Conservation (phyloP, 2,888 invertebrate species). For the Scrobipalpa costella region DNA sequence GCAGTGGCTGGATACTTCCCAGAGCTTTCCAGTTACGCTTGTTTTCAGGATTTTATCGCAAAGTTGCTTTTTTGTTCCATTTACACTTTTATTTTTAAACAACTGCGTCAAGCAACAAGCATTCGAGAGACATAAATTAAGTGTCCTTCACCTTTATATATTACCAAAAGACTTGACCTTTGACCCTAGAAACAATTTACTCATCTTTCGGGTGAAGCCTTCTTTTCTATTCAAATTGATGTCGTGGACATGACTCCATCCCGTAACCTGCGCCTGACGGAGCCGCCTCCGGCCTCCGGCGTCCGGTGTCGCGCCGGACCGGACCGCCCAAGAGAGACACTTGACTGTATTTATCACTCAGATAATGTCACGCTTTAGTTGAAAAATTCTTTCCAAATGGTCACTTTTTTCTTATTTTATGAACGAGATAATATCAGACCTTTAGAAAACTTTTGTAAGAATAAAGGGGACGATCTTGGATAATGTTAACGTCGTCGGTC, state of each 20-base stretch:
- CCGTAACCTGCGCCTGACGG: neutral
- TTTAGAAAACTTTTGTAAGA: neutral
- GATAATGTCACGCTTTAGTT: slow-evolving; percentile 12
- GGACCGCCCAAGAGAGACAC: neutral
- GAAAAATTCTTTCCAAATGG: slow-evolving; percentile 13
- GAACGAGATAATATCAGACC: slow-evolving; percentile 8
- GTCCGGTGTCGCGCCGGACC: neutral
- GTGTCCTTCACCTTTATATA: neutral
- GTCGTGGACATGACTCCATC: neutral
- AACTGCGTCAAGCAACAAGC: neutral
- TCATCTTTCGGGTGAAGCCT: neutral
- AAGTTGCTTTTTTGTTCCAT: no score
- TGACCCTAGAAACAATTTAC: slow-evolving; percentile 1
- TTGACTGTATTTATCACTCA: slow-evolving; percentile 16
- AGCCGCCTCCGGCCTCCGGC: neutral
- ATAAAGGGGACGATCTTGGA: neutral
- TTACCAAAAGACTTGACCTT: no score
- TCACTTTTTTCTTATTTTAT: slow-evolving; percentile 17
- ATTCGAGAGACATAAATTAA: neutral
- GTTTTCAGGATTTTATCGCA: no score
- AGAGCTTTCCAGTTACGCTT: no score
- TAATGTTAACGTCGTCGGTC: neutral
- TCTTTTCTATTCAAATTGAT: neutral
- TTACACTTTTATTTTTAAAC: no score
- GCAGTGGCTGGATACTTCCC: no score